Percentiles rank a stretch among this genome's conserved stretches.
Evolutionary conservation across 1,140 invertebrate species (phyloP).

Genomic region (Monochamus saltuarius): DNA sequence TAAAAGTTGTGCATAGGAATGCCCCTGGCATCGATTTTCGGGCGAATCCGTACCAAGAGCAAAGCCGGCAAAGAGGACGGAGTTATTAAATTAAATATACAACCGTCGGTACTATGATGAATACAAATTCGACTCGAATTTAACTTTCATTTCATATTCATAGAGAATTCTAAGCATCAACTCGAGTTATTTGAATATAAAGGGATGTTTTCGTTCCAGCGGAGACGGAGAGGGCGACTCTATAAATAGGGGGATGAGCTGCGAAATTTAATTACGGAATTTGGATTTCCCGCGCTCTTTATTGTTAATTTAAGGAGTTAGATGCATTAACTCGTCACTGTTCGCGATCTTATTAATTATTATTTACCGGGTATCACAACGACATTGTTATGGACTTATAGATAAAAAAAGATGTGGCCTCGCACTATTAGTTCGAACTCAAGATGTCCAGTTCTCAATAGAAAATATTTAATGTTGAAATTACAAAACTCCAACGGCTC

Average conservation of each 20-base stretch:
- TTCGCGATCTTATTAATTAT: too few species aligned
- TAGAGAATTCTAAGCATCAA: constrained; percentile 32
- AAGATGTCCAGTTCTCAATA: too few species aligned
- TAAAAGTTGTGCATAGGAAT: constrained; percentile 17
- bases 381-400: too few species aligned
- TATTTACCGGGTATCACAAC: too few species aligned
- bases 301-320: too few species aligned
- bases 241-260: constrained; percentile 18
- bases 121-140: constrained; percentile 31
- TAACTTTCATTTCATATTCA: constrained; percentile 36
- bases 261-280: constrained; percentile 10
- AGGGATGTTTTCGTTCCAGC: constrained; percentile 30
- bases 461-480: too few species aligned
- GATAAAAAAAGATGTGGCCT: too few species aligned
- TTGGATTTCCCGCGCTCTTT: neutral
- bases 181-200: constrained; percentile 33
- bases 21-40: constrained; percentile 5
- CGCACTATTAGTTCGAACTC: too few species aligned
- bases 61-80: constrained; percentile 6
- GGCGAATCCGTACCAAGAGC: constrained; percentile 12
- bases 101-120: constrained; percentile 29
- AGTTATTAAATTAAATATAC: constrained; percentile 35
- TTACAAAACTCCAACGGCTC: too few species aligned
- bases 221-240: constrained; percentile 19
- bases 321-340: too few species aligned